A percentile compares a stretch with the other conserved stretches of the same genome.
Conservation (phyloP, 2,797 vertebrate genomes). For the Leptodactylus fallax region DNA sequence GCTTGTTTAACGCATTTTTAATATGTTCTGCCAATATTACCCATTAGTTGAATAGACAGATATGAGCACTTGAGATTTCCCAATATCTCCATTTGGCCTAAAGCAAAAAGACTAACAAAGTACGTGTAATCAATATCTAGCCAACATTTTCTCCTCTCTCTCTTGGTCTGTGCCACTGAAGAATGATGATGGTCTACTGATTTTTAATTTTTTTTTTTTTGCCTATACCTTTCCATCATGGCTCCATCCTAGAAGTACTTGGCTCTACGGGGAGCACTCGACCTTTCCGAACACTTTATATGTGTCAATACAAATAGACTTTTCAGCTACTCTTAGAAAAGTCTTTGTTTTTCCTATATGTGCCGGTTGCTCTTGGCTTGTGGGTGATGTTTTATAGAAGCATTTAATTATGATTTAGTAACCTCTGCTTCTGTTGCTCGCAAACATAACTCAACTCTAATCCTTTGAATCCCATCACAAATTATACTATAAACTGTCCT, state of each 20-base stretch:
- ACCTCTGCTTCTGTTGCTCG: constrained; percentile 59
- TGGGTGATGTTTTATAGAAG: constrained; percentile 52
- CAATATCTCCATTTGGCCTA: background rate
- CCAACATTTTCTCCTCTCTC: background rate
- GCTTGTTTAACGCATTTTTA: background rate
- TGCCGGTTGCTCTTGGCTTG: constrained; percentile 46
- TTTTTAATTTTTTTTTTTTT: background rate
- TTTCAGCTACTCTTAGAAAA: background rate
- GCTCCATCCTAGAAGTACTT: background rate
- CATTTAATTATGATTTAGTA: constrained; percentile 64
- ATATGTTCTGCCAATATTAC: background rate
- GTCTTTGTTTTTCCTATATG: constrained; percentile 34
- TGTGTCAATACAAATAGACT: constrained; percentile 4
- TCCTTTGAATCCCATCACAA: constrained; percentile 60
- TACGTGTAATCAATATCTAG: background rate
- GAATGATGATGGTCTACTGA: background rate
- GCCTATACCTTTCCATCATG: background rate
- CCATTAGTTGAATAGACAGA: background rate
- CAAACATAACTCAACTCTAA: constrained; percentile 60
- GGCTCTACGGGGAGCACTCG: background rate
- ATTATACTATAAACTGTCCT: constrained; percentile 64
- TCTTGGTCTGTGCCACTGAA: background rate
- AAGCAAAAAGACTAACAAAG: background rate
- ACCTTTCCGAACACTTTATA: background rate
- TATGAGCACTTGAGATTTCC: background rate